These are phyloP conservation scores for Salvelinus alpinus DNA, from an alignment of 2,113 vertebrate species.

Conservation along the genomic window DNA sequence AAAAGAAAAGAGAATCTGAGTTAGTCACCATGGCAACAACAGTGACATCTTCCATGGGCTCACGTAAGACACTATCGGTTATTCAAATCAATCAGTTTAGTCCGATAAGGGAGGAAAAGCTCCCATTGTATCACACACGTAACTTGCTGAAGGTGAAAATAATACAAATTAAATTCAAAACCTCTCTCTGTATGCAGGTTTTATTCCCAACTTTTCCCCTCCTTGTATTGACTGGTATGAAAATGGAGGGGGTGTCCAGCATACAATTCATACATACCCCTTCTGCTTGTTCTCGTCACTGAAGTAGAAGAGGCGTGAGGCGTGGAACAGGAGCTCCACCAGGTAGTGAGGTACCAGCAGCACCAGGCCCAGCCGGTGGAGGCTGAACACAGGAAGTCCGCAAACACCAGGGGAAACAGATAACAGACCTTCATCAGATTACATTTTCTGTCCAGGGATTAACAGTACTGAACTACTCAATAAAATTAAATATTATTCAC, in stretches of 20 bases:
- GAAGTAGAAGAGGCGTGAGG: constrained; percentile 85
- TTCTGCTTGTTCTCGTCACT: constrained; percentile 86
- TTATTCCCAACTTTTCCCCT: neutral
- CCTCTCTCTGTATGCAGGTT: neutral
- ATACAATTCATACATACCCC: constrained; percentile 64
- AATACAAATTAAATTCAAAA: neutral
- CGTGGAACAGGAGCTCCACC: constrained; percentile 85
- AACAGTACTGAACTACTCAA: too few relatives aligned
- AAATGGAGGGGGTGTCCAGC: neutral
- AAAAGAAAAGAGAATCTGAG: neutral
- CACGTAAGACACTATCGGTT: neutral
- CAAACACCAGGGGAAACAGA: neutral
- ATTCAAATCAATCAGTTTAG: neutral
- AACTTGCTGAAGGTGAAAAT: neutral
- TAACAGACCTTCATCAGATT: too few relatives aligned
- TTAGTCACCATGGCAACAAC: neutral
- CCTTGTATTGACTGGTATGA: too few relatives aligned
- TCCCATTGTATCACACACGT: neutral
- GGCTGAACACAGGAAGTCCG: constrained; percentile 58
- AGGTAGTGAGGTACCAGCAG: constrained; percentile 83
- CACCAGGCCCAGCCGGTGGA: constrained; percentile 80
- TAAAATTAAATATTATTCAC: too few relatives aligned
- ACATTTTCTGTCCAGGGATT: too few relatives aligned
- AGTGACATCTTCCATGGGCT: neutral
- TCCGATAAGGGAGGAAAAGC: neutral